phyloP scores from a whole-genome alignment of 2,797 vertebrate genomes.

The Chelidonichthys spinosus region DNA sequence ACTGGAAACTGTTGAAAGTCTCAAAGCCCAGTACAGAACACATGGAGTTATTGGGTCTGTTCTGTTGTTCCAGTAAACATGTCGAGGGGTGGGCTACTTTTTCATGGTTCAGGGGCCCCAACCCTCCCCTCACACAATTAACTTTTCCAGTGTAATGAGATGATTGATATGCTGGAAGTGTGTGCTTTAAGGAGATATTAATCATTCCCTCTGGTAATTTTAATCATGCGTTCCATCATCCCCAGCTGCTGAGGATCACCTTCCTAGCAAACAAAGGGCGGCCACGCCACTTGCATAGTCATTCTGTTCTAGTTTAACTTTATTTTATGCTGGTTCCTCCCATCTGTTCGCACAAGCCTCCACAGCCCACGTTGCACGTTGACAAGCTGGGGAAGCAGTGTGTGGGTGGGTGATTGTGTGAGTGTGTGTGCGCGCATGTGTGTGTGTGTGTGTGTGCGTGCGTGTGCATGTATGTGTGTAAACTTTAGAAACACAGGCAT shows the following conservation, averaged over 20 bases:
- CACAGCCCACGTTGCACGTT: slow-evolving; percentile 85
- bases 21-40: slow-evolving; percentile 75
- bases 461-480: slow-evolving; percentile 78
- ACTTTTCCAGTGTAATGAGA: slow-evolving; percentile 99
- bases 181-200: slow-evolving; percentile 99
- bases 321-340: slow-evolving; percentile 88
- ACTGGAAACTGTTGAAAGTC: slow-evolving; percentile 80
- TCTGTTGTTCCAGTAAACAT: slow-evolving; percentile 98
- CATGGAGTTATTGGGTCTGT: slow-evolving; percentile 87
- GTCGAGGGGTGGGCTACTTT: slow-evolving; percentile 97
- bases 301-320: slow-evolving; percentile 95
- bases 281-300: slow-evolving; percentile 89
- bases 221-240: slow-evolving; percentile 99
- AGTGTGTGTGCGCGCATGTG: slow-evolving; percentile 63
- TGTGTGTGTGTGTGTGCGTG: slow-evolving; percentile 71
- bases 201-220: slow-evolving; percentile 99
- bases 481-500: slow-evolving; percentile 86
- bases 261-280: slow-evolving; percentile 99
- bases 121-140: slow-evolving; percentile 97
- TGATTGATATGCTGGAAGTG: slow-evolving; percentile 99
- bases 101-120: slow-evolving; percentile 96
- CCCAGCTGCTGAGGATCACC: slow-evolving; percentile 99
- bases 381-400: slow-evolving; percentile 85
- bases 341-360: slow-evolving; percentile 88
- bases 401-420: slow-evolving; percentile 84